Evolutionary conservation across 2,888 invertebrate genomes (phyloP).

Genomic region (Malthinus flaveolus): DNA sequence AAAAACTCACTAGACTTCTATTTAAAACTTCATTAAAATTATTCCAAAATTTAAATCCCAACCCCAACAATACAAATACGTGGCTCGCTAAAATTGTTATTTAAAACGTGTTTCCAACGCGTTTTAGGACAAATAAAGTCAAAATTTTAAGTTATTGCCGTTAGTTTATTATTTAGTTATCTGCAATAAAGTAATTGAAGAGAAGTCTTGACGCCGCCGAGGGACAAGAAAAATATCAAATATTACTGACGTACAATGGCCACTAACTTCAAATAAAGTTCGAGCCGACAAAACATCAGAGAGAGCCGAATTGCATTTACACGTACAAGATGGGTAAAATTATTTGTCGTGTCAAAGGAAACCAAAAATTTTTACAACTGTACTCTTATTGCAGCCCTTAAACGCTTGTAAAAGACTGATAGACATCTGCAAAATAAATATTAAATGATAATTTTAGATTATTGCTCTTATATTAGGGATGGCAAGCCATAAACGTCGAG

Average conservation of each 20-base stretch:
- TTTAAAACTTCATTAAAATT: background rate
- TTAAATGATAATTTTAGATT: too few species aligned
- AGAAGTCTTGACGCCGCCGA: background rate
- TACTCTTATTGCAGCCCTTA: too few species aligned
- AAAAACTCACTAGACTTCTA: slow-evolving; percentile 1
- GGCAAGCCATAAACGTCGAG: too few species aligned
- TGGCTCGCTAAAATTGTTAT: background rate
- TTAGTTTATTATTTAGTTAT: too few species aligned
- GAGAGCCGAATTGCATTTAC: slow-evolving; percentile 7
- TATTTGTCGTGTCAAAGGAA: background rate
- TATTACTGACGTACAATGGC: slow-evolving; percentile 11
- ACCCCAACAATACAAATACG: background rate
- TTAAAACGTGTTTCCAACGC: too few species aligned
- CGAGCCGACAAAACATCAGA: slow-evolving; percentile 17
- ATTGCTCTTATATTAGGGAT: too few species aligned
- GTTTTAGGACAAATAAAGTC: too few species aligned
- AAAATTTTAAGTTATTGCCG: too few species aligned
- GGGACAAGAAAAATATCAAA: background rate
- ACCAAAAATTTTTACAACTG: too few species aligned
- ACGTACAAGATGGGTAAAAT: background rate
- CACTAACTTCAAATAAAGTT: slow-evolving; percentile 14
- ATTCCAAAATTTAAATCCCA: background rate
- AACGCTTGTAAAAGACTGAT: too few species aligned
- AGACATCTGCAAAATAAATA: too few species aligned
- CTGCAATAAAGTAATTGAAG: background rate